Evolutionary conservation across 2,797 vertebrate species (phyloP), one percentile per base, ranked within the genome.

Genomic region (Coregonus ussuriensis): DNA sequence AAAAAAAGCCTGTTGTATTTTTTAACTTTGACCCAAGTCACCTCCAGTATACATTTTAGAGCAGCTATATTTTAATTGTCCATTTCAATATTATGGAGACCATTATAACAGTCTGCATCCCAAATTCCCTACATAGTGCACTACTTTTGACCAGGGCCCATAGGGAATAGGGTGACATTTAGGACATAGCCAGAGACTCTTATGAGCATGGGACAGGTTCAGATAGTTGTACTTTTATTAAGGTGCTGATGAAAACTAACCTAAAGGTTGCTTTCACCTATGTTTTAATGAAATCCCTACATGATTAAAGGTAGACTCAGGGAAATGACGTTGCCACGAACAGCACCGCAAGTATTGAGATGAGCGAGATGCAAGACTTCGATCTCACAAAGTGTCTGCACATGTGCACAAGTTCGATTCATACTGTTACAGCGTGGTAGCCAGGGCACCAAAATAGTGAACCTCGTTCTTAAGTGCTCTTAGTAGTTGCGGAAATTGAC

Each of bases 31-130:
- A 85, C 67, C 79, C 75, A 3, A 72, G 31, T 25, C 67, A 80
- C 83, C 79, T 74, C 77, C 83, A 16, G 25, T 87, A 84, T 80
- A 83, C 81, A 72, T 47, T 81, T 73, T 86, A 82, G 82, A 81
- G 88, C 87, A 90, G 91, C 89, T 90, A 83, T 72, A n/a, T 90
- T 91, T 89, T 86, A 87, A 84, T 51, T 68, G 33, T 74, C 54
- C 56, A 29, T 71, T n/a, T 59, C 47, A 9, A 84, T 73, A 78
- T 81, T 81, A 74, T 85, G 18, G 71, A 84, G 31, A 74, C 56
- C 54, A 29, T 68, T 68, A 14, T 73, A 65, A 77, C n/a, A n/a
- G 54, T 25, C 3, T 62, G 59, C 59, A n/a, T 62, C 59, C 59
- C 59, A 62, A 62, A 25, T 62, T 62, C 21, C 59, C 59, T 62